phyloP scores from a whole-genome alignment of 35 echinoderm and acorn worm genomes.

The Stichopus chloronotus region DNA sequence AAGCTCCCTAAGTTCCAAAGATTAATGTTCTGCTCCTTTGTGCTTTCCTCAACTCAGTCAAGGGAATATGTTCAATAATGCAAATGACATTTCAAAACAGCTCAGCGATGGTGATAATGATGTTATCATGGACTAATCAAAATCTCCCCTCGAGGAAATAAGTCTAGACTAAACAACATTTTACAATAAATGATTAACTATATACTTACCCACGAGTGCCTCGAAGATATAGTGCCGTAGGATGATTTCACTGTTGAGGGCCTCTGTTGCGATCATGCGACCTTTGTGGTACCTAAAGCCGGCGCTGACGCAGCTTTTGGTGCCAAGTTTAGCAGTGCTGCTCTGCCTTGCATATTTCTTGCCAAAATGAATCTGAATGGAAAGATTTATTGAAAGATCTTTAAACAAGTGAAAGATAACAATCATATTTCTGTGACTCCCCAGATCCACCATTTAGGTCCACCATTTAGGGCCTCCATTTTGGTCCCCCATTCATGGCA shows the following conservation, averaged over 20 bases:
- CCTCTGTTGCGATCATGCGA: slow-evolving; percentile 93
- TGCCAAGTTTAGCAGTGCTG: slow-evolving; percentile 43
- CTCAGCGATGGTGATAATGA: too few species aligned
- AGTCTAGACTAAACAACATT: too few species aligned
- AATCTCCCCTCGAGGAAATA: too few species aligned
- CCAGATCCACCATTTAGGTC: not conserved
- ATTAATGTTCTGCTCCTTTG: too few species aligned
- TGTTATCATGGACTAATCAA: too few species aligned
- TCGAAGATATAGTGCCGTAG: slow-evolving; percentile 95
- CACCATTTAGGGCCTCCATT: not conserved
- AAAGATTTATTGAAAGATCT: not conserved
- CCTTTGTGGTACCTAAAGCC: slow-evolving; percentile 93
- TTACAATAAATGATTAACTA: not conserved
- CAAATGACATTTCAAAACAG: too few species aligned
- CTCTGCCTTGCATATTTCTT: slow-evolving; percentile 31
- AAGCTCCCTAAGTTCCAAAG: too few species aligned
- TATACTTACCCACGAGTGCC: slow-evolving; percentile 81
- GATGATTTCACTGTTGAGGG: slow-evolving; percentile 77
- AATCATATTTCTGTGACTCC: not conserved
- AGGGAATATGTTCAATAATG: too few species aligned
- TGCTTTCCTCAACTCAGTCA: too few species aligned
- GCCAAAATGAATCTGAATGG: slow-evolving; percentile 19
- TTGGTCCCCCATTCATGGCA: too few species aligned
- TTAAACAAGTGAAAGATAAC: not conserved
- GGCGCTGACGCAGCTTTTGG: slow-evolving; percentile 91